A percentile compares a stretch with the other conserved stretches of the same genome.
phyloP scores from a whole-genome alignment of 1,140 invertebrate species.

The Oryctes rhinoceros region DNA sequence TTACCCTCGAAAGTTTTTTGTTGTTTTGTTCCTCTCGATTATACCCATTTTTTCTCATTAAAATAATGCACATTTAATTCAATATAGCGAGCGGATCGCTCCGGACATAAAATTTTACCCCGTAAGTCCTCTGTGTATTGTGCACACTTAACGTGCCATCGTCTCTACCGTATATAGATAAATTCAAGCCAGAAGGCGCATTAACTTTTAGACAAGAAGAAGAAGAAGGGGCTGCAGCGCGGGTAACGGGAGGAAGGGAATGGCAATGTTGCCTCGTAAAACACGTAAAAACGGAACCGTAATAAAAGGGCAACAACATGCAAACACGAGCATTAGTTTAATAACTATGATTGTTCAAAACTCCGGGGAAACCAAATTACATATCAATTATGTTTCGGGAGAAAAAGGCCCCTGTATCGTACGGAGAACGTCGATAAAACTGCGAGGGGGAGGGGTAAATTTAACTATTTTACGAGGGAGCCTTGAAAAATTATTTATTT shows the following conservation, averaged over 20 bases:
- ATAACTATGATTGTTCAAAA: conserved; percentile 53
- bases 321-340: conserved; percentile 53
- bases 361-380: conserved; percentile 52
- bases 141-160: conserved; percentile 21
- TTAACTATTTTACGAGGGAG: background rate
- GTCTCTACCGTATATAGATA: conserved; percentile 13
- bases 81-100: conserved; percentile 11
- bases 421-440: background rate
- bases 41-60: conserved; percentile 30
- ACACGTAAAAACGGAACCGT: conserved; percentile 36
- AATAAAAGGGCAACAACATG: conserved; percentile 52
- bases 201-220: background rate
- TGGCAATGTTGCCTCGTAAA: background rate
- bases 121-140: background rate
- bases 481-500: background rate
- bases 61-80: conserved; percentile 36
- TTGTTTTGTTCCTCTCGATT: conserved; percentile 14
- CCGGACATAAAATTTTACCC: conserved; percentile 7
- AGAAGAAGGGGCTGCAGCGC: background rate
- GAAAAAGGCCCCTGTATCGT: background rate
- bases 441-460: background rate
- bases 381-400: conserved; percentile 50
- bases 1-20: background rate
- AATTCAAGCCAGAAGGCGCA: conserved; percentile 7
- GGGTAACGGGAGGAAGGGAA: background rate